Base-by-base conservation (phyloP, 92 coral and sea anemone species). In the Epizoanthus illoricatus region DNA sequence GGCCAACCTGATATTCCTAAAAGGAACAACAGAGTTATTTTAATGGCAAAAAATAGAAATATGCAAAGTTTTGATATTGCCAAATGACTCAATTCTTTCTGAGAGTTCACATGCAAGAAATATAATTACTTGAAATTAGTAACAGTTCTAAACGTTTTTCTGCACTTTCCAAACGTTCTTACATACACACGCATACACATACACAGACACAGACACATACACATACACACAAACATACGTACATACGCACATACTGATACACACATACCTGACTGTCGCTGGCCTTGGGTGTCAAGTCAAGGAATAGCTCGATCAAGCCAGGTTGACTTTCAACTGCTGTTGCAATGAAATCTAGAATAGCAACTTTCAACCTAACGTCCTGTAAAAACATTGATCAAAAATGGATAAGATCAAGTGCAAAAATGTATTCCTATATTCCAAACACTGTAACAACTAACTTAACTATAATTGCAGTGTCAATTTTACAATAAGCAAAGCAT, bases 321-420 rank as follows among this genome's bases (percentile, higher is more conserved):
- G 99, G 99, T 39, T 97, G 99, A 78, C 97, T 97, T 79, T 93
- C 99, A 19, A 97, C 99, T 17, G 98, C 96, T 4, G 99, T 92
- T 43, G 99, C 93, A 45, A 97, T 84, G 86, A 97, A 94, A 79
- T 97, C 98, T 74, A 97, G 86, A 54, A 90, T 93, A 45, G 94
- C 94, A 5, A 94, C 92, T 87, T 97, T 97, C 43, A 97, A 81
- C 71, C 85, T 91, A 5, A 87, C 86, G 41, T 97, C 99, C 98
- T 94, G 57, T 5, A 86, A 65, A 73, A 62, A 24, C 13, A 40
- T 10, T 9, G 4, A 18, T 24, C 54, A 84, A 15, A 3, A 81
- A 3, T 9, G 5, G 9, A 7, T 16, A 3, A 70, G 21, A 23
- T 19, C 20, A 63, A 12, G 18, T 12, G 9, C 2, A 5, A 56